These are phyloP conservation scores for Notarius lentiginosus DNA, from an alignment of 2,113 vertebrate species.

Conservation along the genomic window DNA sequence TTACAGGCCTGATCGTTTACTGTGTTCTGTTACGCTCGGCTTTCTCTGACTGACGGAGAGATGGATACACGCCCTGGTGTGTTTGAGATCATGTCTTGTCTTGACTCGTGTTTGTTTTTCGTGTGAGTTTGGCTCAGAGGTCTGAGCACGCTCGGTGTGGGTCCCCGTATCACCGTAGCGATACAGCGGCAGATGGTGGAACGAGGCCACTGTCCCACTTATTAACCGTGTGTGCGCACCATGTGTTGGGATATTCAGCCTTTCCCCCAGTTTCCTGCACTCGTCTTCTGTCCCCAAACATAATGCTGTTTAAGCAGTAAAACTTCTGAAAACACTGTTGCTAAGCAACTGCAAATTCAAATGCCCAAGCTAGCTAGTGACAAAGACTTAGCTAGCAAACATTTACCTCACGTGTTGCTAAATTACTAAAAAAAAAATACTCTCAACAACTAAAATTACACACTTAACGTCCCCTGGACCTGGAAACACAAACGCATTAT, in stretches of 20 bases:
- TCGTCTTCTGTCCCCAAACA: slow-evolving; percentile 13
- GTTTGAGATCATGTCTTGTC: slow-evolving; percentile 64
- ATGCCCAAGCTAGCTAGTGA: not conserved
- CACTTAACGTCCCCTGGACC: too few relatives aligned
- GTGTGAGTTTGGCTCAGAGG: not conserved
- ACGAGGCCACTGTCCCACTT: slow-evolving; percentile 54
- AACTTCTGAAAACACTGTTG: not conserved
- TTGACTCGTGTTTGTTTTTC: slow-evolving; percentile 51
- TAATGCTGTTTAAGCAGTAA: not conserved
- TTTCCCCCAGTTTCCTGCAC: slow-evolving; percentile 60
- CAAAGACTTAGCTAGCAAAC: not conserved
- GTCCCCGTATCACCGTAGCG: not conserved
- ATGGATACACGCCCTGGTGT: slow-evolving; percentile 4
- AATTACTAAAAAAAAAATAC: not conserved
- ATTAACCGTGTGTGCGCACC: slow-evolving; percentile 34
- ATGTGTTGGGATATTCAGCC: slow-evolving; percentile 18
- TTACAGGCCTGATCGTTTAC: slow-evolving; percentile 1
- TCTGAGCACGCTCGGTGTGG: not conserved
- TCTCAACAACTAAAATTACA: too few relatives aligned
- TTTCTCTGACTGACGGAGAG: not conserved
- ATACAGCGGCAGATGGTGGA: slow-evolving; percentile 56
- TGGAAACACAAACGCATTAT: not conserved
- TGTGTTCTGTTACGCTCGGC: not conserved
- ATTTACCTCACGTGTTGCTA: not conserved
- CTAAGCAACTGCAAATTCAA: not conserved